Evolutionary conservation across 2,113 vertebrate genomes (phyloP).

Genomic region (Cyprinodon brontotheroides): DNA sequence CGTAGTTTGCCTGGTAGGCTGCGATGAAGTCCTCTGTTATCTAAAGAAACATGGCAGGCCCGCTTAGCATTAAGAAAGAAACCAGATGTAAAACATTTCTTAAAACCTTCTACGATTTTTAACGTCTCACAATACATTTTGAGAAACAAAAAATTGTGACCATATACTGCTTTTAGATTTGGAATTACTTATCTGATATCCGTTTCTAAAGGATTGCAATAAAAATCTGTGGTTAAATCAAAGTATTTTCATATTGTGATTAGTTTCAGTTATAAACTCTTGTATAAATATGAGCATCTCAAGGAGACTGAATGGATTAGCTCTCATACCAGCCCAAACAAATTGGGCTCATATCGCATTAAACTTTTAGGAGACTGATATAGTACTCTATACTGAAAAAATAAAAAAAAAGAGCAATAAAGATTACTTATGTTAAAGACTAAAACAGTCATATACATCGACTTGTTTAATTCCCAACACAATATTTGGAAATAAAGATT

Average conservation of each 20-base stretch:
- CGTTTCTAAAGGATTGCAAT: background rate
- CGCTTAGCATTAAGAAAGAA: slow-evolving; percentile 34
- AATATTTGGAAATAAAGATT: background rate
- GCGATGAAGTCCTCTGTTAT: slow-evolving; percentile 96
- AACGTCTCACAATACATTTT: background rate
- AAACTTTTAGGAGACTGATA: background rate
- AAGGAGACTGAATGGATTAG: background rate
- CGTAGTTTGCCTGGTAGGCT: slow-evolving; percentile 94
- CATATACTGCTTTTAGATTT: background rate
- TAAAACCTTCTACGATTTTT: background rate
- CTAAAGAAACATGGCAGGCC: slow-evolving; percentile 71
- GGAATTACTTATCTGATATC: background rate
- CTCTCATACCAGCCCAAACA: background rate
- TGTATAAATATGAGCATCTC: no score
- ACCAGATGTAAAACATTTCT: background rate
- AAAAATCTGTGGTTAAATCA: background rate
- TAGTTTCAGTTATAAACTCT: background rate
- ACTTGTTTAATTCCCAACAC: background rate
- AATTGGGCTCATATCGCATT: background rate
- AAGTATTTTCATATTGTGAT: background rate
- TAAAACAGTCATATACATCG: background rate
- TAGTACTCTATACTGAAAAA: background rate
- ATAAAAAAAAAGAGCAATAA: background rate
- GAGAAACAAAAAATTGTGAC: background rate
- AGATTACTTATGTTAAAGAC: background rate